Conservation (phyloP, 2,113 vertebrate species). For the Symphodus melops region DNA sequence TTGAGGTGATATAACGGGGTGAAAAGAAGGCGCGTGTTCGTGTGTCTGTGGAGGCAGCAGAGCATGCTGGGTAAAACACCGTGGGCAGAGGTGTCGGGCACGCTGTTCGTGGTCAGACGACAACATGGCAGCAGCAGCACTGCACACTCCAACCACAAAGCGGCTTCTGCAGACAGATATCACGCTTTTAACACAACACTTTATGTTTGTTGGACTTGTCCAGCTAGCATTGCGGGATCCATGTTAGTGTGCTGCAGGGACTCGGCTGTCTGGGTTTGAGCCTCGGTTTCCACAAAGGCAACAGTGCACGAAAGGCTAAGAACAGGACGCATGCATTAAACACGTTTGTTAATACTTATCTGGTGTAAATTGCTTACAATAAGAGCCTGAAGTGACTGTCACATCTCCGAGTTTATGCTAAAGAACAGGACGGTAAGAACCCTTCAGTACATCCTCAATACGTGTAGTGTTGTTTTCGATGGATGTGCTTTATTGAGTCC, state of each 20-base stretch:
- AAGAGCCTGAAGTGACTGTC: background rate
- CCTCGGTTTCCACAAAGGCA: conserved; percentile 1
- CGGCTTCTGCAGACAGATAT: background rate
- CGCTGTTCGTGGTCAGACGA: conserved; percentile 44
- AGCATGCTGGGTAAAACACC: background rate
- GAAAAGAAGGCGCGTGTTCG: no score
- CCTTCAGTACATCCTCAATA: no score
- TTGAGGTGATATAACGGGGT: background rate
- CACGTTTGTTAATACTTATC: rapidly evolving
- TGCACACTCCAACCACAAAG: background rate
- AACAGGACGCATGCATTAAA: background rate
- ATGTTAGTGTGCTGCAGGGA: background rate
- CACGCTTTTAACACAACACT: background rate
- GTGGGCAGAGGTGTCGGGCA: conserved; percentile 12
- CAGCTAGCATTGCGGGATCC: background rate
- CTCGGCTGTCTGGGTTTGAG: background rate
- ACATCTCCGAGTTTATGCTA: background rate
- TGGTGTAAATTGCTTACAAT: background rate
- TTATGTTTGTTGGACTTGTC: background rate
- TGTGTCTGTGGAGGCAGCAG: rapidly evolving
- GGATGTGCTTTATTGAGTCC: no score
- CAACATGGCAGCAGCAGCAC: conserved; percentile 72
- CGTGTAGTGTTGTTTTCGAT: no score
- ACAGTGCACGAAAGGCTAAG: background rate
- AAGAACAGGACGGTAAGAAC: no score